Percentiles rank a stretch among this genome's conserved stretches.
phyloP scores from a whole-genome alignment of 2,797 vertebrate genomes.

The Euphonia xanthogaster region DNA sequence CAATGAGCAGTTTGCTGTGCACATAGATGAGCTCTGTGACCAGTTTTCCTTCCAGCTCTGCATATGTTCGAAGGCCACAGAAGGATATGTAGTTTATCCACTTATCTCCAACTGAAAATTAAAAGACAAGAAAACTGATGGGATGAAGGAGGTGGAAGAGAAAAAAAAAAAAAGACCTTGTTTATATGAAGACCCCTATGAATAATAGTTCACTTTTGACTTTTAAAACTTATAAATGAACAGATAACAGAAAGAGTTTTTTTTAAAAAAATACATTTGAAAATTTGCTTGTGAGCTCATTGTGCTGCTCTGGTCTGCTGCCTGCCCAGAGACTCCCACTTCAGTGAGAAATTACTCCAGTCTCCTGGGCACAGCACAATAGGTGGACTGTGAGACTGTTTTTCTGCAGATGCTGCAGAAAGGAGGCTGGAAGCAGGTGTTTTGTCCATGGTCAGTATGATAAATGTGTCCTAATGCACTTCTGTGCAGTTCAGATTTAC shows the following conservation, averaged over 20 bases:
- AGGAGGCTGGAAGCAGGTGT: background rate
- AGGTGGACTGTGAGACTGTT: background rate
- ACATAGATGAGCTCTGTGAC: constrained; percentile 96
- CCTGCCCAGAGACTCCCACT: background rate
- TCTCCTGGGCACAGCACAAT: background rate
- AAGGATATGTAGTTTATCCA: constrained; percentile 98
- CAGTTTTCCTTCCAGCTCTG: constrained; percentile 87
- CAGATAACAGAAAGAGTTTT: background rate
- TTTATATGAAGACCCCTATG: background rate
- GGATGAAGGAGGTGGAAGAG: background rate
- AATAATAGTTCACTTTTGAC: background rate
- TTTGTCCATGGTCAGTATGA: background rate
- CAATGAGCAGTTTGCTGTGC: constrained; percentile 96
- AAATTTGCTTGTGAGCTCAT: background rate
- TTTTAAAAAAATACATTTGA: background rate
- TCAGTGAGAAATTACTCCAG: background rate
- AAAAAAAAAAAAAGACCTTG: background rate
- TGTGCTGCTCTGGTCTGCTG: background rate
- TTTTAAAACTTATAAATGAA: background rate
- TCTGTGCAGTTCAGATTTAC: background rate
- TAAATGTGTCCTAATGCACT: background rate
- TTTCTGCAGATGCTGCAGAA: background rate
- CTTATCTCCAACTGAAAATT: constrained; percentile 86
- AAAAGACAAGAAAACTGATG: background rate
- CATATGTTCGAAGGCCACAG: constrained; percentile 89